These are phyloP conservation scores for Melieria crassipennis DNA, from an alignment of 2,888 invertebrate species.

Conservation along the genomic window DNA sequence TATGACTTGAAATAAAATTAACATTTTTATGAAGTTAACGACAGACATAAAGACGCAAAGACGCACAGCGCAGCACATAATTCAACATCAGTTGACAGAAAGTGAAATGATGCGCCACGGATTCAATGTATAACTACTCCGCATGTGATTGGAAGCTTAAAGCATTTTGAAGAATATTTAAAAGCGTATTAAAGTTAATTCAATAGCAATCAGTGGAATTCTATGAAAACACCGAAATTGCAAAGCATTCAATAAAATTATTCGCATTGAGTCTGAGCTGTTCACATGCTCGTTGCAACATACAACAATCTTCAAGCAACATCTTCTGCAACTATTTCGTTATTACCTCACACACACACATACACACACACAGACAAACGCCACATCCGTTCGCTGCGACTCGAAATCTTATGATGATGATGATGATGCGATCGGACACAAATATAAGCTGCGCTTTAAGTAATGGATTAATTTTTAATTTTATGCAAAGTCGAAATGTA, in stretches of 20 bases:
- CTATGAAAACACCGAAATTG: too few relatives aligned
- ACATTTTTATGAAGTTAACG: slow-evolving; percentile 25
- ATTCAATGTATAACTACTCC: too few relatives aligned
- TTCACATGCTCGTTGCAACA: too few relatives aligned
- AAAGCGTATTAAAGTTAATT: too few relatives aligned
- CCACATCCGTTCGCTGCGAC: slow-evolving; percentile 38
- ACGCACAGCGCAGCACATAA: not conserved
- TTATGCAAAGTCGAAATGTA: slow-evolving; percentile 12
- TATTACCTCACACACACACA: not conserved
- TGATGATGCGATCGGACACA: slow-evolving; percentile 50
- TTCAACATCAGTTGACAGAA: too few relatives aligned
- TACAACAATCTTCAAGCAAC: not conserved
- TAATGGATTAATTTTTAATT: slow-evolving; percentile 58
- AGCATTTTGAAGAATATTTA: too few relatives aligned
- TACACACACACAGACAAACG: not conserved
- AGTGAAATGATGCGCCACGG: too few relatives aligned
- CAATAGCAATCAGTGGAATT: too few relatives aligned
- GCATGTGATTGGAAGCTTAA: too few relatives aligned
- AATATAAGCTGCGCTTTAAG: slow-evolving; percentile 53
- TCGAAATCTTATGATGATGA: too few relatives aligned
- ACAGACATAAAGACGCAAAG: not conserved
- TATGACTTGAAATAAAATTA: slow-evolving; percentile 15
- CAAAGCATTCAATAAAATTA: too few relatives aligned
- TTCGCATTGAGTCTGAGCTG: too few relatives aligned
- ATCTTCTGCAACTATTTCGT: not conserved